Evolutionary conservation across 2,888 invertebrate species (phyloP).

Genomic region (Crossocerus cetratus): DNA sequence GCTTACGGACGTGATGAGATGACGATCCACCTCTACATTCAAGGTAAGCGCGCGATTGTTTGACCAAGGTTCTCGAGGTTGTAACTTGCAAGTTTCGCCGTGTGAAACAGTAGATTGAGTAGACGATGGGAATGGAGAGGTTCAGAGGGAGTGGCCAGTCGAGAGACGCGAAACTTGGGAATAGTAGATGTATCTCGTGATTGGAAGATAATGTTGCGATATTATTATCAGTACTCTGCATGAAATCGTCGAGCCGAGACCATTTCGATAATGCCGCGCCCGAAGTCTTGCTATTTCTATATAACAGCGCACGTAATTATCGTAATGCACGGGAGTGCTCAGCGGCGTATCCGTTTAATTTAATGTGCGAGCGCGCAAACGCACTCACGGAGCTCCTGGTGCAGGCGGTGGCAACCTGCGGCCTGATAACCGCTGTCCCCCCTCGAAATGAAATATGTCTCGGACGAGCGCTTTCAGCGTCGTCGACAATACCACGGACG

Average conservation of each 20-base stretch:
- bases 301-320: conserved; percentile 49
- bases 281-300: conserved; percentile 40
- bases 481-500: not conserved
- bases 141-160: too few species aligned
- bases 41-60: too few species aligned
- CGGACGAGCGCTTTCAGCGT: conserved; percentile 10
- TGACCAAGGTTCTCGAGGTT: too few species aligned
- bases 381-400: conserved; percentile 6
- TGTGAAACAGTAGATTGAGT: too few species aligned
- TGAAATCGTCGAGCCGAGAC: conserved; percentile 26
- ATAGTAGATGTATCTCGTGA: not conserved
- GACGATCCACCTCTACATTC: conserved; percentile 92
- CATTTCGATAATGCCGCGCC: conserved; percentile 43
- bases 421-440: not conserved
- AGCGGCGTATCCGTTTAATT: conserved; percentile 55
- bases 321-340: conserved; percentile 47
- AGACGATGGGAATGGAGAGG: too few species aligned
- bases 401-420: conserved; percentile 24
- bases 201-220: conserved; percentile 27
- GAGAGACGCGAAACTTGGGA: too few species aligned
- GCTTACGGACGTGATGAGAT: conserved; percentile 94
- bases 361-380: conserved; percentile 42
- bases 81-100: too few species aligned
- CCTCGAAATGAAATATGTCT: conserved; percentile 45
- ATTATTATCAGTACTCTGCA: conserved; percentile 36